Percentiles rank a stretch among this genome's conserved stretches.
Evolutionary conservation across 2,113 vertebrate genomes (phyloP).

Genomic region (Ibidorhyncha struthersii): DNA sequence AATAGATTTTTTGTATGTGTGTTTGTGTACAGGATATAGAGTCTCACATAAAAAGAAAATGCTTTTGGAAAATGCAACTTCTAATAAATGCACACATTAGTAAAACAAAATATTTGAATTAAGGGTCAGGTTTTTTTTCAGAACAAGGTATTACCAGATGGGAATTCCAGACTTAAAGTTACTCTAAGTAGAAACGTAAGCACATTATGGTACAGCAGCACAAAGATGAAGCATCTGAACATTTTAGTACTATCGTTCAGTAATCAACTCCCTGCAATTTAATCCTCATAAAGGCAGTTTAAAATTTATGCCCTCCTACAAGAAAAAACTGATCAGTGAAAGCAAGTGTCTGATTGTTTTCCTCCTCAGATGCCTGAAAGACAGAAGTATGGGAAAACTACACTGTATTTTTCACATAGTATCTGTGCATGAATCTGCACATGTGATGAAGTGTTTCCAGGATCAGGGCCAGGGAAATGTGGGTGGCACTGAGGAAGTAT

Average conservation of each 20-base stretch:
- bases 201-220: not conserved
- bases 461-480: conserved; percentile 62
- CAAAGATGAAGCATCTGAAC: not conserved
- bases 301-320: not conserved
- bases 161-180: not conserved
- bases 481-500: conserved; percentile 69
- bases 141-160: not conserved
- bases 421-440: conserved; percentile 48
- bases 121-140: not conserved
- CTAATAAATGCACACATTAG: not conserved
- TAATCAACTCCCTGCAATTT: not conserved
- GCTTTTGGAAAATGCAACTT: not conserved
- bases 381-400: conserved; percentile 51
- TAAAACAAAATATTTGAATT: not conserved
- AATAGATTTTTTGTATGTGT: not conserved
- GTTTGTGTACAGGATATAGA: not conserved
- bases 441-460: conserved; percentile 69
- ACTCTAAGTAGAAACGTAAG: not conserved
- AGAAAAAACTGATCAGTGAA: not conserved
- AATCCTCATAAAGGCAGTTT: not conserved
- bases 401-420: conserved; percentile 51
- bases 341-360: not conserved
- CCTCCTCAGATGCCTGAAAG: conserved; percentile 5
- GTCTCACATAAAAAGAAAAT: not conserved
- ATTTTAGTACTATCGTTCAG: not conserved